Base-by-base conservation (phyloP, 2,888 invertebrate genomes). In the Octonoba sinensis region DNA sequence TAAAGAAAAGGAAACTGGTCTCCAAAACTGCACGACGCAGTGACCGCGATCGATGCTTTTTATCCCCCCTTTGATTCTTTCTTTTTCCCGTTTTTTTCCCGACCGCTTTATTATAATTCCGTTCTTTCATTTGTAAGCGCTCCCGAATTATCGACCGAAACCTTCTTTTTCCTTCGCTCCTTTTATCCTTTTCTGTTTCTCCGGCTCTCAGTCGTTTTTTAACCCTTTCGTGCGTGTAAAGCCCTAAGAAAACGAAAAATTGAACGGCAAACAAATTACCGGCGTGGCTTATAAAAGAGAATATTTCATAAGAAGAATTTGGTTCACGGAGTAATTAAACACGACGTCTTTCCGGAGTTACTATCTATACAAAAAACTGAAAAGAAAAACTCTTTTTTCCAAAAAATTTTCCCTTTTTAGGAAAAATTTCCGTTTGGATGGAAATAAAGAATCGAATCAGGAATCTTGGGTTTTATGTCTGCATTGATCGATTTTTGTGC, bases 251-350 rank as follows among this genome's bases (percentile, higher is more conserved):
- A 75, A 51, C 67, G 56, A 67, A 67, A 70, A 70, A 77, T 77
- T 65, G 77, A 77, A 64, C 77, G 70, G 54, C 77, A 70, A 70
- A 70, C 77, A 70, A 77, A 79, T 79, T 79, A 79, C 66, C 36
- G 62, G 60, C 57, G 76, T 24, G 24, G 66, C 54, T 56, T 56
- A 49, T 57, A 59, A 65, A 69, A 77, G 64, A 64, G 70, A 77
- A 78, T 78, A 78, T 78, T 78, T 78, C 78, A 78, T 71, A 78
- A 78, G 75, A 75, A 75, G 64, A 36, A 36, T 36, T 11, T 36
- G 75, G 62, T 77, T 77, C 69, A 47, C 62, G 72, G 79, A 67
- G 71, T 79, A 79, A 79, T 79, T 79, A 79, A 79, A 79, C 79
- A 72, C 64, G 67, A 70, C 76, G 75, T 75, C 75, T 75, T 75